Percentiles rank a stretch among this genome's conserved stretches.
phyloP scores from a whole-genome alignment of 1,140 invertebrate species.

The Caenorhabditis brenneri region DNA sequence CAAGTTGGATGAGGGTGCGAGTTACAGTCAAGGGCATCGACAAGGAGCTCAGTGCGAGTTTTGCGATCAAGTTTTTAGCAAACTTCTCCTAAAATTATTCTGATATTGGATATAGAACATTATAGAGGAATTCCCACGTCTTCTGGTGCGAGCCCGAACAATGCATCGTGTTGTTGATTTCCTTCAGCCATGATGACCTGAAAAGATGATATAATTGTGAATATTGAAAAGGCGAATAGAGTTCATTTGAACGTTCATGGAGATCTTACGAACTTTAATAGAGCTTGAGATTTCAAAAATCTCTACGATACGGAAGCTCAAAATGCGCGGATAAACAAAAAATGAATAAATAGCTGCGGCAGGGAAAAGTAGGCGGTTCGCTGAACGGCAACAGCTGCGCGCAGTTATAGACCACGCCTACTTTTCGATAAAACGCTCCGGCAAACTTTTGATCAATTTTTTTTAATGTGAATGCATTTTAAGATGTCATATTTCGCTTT shows the following conservation, averaged over 20 bases:
- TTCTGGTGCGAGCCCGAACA: constrained; percentile 35
- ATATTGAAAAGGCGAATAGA: too few species aligned
- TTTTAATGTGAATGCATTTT: too few species aligned
- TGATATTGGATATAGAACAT: not conserved
- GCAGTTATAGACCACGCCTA: too few species aligned
- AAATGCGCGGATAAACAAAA: constrained; percentile 8
- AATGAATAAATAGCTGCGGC: not conserved
- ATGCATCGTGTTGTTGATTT: constrained; percentile 17
- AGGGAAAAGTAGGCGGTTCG: constrained; percentile 34
- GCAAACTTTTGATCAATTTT: too few species aligned
- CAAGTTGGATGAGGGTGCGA: constrained; percentile 63
- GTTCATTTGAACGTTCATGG: too few species aligned
- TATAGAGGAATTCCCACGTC: not conserved
- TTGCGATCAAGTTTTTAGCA: constrained; percentile 53
- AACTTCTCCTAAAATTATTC: constrained; percentile 46
- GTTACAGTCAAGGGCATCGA: constrained; percentile 59
- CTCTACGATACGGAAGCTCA: too few species aligned
- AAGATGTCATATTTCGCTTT: not conserved
- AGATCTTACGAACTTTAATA: too few species aligned
- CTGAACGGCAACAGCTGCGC: not conserved
- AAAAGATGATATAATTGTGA: too few species aligned
- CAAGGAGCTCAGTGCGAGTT: constrained; percentile 51
- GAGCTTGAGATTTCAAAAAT: too few species aligned
- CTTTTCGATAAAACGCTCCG: too few species aligned
- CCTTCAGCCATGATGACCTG: not conserved